Evolutionary conservation across 2,888 invertebrate genomes (phyloP).

Genomic region (Geotrupes spiniger): DNA sequence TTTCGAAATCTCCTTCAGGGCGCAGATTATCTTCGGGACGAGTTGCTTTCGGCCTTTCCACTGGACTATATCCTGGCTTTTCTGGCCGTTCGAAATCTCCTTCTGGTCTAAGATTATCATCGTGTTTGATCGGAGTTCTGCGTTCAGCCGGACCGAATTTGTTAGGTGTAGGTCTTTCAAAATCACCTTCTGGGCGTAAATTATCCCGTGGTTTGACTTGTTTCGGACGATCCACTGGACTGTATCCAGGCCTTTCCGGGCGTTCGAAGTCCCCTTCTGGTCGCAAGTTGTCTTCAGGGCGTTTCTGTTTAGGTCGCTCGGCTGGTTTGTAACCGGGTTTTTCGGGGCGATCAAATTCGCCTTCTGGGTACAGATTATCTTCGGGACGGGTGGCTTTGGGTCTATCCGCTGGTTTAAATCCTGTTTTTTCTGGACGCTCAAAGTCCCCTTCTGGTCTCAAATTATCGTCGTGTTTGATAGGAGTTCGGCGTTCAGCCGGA

Average conservation of each 20-base stretch:
- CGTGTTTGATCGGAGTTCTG: conserved; percentile 47
- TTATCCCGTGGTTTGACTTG: conserved; percentile 50
- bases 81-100: conserved; percentile 50
- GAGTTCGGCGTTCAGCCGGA: conserved; percentile 46
- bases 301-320: conserved; percentile 45
- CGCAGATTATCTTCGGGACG: conserved; percentile 54
- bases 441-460: conserved; percentile 49
- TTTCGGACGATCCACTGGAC: conserved; percentile 47
- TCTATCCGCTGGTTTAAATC: conserved; percentile 48
- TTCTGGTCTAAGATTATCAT: conserved; percentile 55
- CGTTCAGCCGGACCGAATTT: conserved; percentile 42
- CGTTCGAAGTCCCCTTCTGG: conserved; percentile 56
- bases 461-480: conserved; percentile 47
- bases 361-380: conserved; percentile 48
- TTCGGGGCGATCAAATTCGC: conserved; percentile 47
- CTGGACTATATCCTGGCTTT: conserved; percentile 43
- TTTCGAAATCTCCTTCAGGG: conserved; percentile 54
- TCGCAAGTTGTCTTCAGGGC: conserved; percentile 55
- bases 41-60: conserved; percentile 48
- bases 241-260: conserved; percentile 48
- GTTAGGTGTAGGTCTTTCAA: conserved; percentile 41
- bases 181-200: conserved; percentile 57
- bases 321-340: conserved; percentile 47
- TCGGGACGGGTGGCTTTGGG: conserved; percentile 50
- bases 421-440: conserved; percentile 44